These are phyloP conservation scores for Nothocercus nigrocapillus DNA, from an alignment of 2,113 vertebrate genomes.

Conservation along the genomic window DNA sequence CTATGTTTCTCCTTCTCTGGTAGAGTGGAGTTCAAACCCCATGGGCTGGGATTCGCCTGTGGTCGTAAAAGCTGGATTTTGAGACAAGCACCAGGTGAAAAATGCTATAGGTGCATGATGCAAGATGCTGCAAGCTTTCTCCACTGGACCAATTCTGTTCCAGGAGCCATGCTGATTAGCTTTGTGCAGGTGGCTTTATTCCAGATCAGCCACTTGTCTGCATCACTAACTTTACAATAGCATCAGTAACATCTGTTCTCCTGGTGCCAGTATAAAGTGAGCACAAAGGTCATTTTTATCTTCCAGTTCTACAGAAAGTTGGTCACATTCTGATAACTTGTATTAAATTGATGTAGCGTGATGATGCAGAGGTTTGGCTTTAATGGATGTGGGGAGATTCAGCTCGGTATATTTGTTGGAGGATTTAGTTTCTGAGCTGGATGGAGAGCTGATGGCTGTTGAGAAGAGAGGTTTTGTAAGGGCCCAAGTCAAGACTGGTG, in stretches of 20 bases:
- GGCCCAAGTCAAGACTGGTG: background rate
- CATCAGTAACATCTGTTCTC: background rate
- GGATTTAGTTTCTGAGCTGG: too few relatives aligned
- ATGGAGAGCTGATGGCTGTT: too few relatives aligned
- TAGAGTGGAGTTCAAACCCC: background rate
- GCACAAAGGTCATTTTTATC: accelerated
- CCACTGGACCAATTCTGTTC: background rate
- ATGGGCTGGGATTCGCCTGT: accelerated
- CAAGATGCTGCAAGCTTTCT: background rate
- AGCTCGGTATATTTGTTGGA: too few relatives aligned
- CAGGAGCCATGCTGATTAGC: background rate
- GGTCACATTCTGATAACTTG: background rate
- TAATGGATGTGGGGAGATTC: background rate
- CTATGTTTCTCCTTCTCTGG: background rate
- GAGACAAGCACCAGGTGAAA: background rate
- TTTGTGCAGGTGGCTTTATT: background rate
- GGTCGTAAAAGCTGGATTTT: background rate
- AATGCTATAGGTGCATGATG: accelerated
- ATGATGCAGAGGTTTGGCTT: background rate
- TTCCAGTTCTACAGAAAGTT: background rate
- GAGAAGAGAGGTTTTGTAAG: too few relatives aligned
- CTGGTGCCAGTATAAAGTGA: background rate
- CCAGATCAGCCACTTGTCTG: background rate
- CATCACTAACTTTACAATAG: background rate
- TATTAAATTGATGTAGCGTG: background rate